Conservation (phyloP, 1,140 invertebrate species). For the Bicyclus anynana region DNA sequence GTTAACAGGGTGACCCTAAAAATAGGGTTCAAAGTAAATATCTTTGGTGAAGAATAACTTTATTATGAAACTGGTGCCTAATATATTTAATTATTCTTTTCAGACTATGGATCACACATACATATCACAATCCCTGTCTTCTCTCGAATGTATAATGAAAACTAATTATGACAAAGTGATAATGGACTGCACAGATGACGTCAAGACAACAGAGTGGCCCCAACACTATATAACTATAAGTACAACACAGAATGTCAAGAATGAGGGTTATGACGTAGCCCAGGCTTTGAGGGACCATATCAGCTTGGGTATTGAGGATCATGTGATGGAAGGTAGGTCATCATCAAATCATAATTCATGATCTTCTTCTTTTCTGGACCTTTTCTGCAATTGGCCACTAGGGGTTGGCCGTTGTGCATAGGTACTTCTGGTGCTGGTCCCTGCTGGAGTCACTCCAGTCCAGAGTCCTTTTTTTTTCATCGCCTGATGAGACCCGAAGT, state of each 20-base stretch:
- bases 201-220: constrained; percentile 31
- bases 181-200: constrained; percentile 36
- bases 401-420: no score
- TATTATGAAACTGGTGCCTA: no score
- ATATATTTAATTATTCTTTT: constrained; percentile 12
- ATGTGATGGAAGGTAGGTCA: constrained; percentile 48
- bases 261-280: constrained; percentile 47
- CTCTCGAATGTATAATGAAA: constrained; percentile 41
- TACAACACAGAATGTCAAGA: constrained; percentile 37
- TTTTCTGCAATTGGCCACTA: no score
- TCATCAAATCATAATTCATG: not conserved
- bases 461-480: no score
- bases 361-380: no score
- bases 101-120: constrained; percentile 63
- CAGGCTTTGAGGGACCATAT: constrained; percentile 48
- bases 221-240: constrained; percentile 40
- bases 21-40: no score
- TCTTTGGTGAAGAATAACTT: no score
- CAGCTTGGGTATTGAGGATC: constrained; percentile 44
- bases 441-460: no score
- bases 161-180: constrained; percentile 55
- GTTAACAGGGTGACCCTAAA: not conserved
- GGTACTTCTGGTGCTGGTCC: no score
- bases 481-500: no score
- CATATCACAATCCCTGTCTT: constrained; percentile 57